A percentile compares a stretch with the other conserved stretches of the same genome.
These are phyloP conservation scores for Potorous gilbertii DNA, from an alignment of 2,797 vertebrate species.

Conservation along the genomic window DNA sequence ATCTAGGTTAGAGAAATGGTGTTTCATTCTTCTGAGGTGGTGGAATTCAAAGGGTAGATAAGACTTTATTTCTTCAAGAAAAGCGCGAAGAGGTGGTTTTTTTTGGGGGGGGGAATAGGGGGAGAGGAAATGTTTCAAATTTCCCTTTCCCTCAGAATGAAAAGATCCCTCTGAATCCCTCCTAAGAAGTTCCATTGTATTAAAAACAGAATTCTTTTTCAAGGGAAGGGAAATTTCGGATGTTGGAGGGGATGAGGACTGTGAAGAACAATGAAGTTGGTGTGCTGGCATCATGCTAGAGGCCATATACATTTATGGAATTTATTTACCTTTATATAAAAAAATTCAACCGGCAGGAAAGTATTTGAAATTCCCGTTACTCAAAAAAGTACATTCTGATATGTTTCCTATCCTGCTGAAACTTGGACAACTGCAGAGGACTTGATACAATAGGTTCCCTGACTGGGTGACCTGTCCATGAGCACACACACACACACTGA, in stretches of 20 bases:
- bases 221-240: background rate
- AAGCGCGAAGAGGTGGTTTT: background rate
- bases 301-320: background rate
- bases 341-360: background rate
- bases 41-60: background rate
- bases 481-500: background rate
- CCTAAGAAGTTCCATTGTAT: background rate
- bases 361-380: background rate
- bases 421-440: background rate
- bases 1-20: background rate
- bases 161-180: background rate
- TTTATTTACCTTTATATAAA: background rate
- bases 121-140: background rate
- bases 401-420: background rate
- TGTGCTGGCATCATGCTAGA: background rate
- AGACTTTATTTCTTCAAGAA: background rate
- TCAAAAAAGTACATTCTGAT: background rate
- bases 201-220: background rate
- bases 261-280: background rate
- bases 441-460: background rate
- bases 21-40: background rate
- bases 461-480: background rate
- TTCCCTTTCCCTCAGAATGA: background rate
- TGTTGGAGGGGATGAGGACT: background rate
- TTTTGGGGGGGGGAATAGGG: background rate